Percentiles rank a stretch among this genome's conserved stretches.
These are phyloP conservation scores for Netelia fuscicornis DNA, from an alignment of 2,888 invertebrate species.

Conservation along the genomic window DNA sequence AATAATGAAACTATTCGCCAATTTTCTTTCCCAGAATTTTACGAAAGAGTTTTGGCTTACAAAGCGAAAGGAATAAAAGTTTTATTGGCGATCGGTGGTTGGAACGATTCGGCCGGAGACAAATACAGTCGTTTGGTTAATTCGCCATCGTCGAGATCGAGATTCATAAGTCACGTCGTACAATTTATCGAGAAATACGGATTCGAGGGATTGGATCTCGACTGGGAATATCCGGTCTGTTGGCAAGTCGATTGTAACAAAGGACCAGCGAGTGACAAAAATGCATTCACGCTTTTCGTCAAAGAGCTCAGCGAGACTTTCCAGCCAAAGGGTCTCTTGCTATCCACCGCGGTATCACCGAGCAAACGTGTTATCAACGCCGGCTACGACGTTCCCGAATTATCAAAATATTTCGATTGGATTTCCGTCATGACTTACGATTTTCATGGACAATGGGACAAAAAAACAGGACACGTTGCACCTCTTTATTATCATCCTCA, in stretches of 20 bases:
- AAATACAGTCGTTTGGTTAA: conserved; percentile 94
- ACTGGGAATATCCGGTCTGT: conserved; percentile 98
- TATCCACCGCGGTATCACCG: conserved; percentile 95
- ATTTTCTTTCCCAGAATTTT: conserved; percentile 88
- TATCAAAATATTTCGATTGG: conserved; percentile 94
- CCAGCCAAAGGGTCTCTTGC: conserved; percentile 89
- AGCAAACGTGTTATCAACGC: conserved; percentile 93
- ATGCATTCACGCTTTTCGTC: conserved; percentile 91
- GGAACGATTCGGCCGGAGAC: conserved; percentile 97
- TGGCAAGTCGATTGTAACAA: conserved; percentile 94
- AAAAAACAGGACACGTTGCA: conserved; percentile 95
- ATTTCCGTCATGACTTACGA: conserved; percentile 97
- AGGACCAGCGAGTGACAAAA: conserved; percentile 93
- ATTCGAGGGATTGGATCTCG: conserved; percentile 96
- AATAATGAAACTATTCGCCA: conserved; percentile 1
- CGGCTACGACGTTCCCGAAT: conserved; percentile 92
- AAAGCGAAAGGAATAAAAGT: conserved; percentile 92
- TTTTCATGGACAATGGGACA: conserved; percentile 96
- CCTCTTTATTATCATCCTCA: conserved; percentile 93
- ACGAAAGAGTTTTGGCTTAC: conserved; percentile 92
- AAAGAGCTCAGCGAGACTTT: conserved; percentile 91
- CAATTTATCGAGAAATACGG: conserved; percentile 92
- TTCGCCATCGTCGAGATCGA: conserved; percentile 89
- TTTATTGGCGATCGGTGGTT: conserved; percentile 95
- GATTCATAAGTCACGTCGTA: conserved; percentile 91